Base-by-base conservation (phyloP, 2,888 invertebrate species). In the Trissolcus brochymenae region DNA sequence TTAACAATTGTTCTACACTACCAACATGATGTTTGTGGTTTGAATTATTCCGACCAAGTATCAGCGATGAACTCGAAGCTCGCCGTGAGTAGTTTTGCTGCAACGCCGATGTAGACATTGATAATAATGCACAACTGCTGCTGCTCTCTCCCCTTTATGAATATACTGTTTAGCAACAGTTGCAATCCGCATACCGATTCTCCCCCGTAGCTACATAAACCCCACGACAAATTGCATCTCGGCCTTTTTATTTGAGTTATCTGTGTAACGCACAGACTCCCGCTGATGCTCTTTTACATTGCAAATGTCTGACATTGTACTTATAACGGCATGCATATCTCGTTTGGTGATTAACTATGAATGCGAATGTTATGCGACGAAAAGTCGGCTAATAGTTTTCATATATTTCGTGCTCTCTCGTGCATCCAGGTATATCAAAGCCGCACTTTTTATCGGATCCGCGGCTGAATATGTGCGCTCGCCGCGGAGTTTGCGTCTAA, bases 31-130 rank as follows among this genome's bases (percentile, higher is more conserved):
- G 81, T 82, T 84, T 83, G 84, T 73, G 82, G 82, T 79, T 82
- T 80, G 81, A 84, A 84, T 85, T 84, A 84, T 85, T 82, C 81
- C 76, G 50, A 43, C 55, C 78, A 75, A 70, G 81, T 82, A 80
- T 82, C 81, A 53, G 51, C 60, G 35, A 49, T 21, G 16, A 9
- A 14, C n/a, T 56, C 4, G 46, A 49, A 60, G 53, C 61, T 13
- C 3, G 49, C n/a, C 7, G 25, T 25, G 16, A n/a, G 16, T 16
- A 46, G 16, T 46, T 46, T 46, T 29, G 51, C 62, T 14, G 14
- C 25, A 55, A 53, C 68, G 60, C 54, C 55, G 46, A 62, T 66
- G 71, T 71, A 66, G 67, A 65, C 71, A 66, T 61, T 71, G 62
- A 76, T 71, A 76, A 71, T 66, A 71, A 76, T 66, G 65, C 56